These are phyloP conservation scores for Xestobium rufovillosum DNA, from an alignment of 2,888 invertebrate species.

Conservation along the genomic window DNA sequence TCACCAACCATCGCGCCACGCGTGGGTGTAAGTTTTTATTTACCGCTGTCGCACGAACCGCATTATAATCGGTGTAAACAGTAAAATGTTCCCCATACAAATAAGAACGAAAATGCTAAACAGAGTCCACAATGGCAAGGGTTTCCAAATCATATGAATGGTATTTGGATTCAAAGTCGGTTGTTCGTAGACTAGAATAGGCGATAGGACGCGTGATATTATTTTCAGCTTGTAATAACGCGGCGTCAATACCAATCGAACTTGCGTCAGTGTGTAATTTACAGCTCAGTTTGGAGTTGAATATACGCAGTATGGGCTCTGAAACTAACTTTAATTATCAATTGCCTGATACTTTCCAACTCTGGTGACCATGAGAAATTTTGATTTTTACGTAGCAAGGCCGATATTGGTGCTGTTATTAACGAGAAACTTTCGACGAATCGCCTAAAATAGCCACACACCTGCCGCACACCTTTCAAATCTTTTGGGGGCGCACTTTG, in stretches of 20 bases:
- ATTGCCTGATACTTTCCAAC: constrained; percentile 15
- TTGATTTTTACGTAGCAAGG: constrained; percentile 18
- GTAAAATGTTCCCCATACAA: constrained; percentile 22
- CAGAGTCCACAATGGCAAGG: constrained; percentile 20
- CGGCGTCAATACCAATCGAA: constrained; percentile 16
- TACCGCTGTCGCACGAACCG: constrained; percentile 19
- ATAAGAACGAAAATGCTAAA: constrained; percentile 21
- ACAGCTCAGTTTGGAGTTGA: constrained; percentile 17
- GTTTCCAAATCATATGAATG: constrained; percentile 26
- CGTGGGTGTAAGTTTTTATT: constrained; percentile 21
- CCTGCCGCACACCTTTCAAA: constrained; percentile 22
- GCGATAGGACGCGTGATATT: constrained; percentile 16
- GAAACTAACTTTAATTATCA: constrained; percentile 17
- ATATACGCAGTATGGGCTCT: constrained; percentile 19
- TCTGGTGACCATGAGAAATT: constrained; percentile 16
- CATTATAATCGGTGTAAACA: constrained; percentile 28
- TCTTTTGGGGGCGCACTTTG: constrained; percentile 17
- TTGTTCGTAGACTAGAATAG: constrained; percentile 21
- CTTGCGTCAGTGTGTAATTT: constrained; percentile 19
- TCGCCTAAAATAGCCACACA: too few species aligned
- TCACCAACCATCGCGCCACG: constrained; percentile 25
- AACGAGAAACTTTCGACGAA: constrained; percentile 19
- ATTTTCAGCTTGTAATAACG: constrained; percentile 16
- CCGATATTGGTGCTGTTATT: constrained; percentile 19
- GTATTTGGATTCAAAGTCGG: constrained; percentile 19